Evolutionary conservation across 2,113 vertebrate genomes (phyloP).

Genomic region (Pantherophis guttatus): DNA sequence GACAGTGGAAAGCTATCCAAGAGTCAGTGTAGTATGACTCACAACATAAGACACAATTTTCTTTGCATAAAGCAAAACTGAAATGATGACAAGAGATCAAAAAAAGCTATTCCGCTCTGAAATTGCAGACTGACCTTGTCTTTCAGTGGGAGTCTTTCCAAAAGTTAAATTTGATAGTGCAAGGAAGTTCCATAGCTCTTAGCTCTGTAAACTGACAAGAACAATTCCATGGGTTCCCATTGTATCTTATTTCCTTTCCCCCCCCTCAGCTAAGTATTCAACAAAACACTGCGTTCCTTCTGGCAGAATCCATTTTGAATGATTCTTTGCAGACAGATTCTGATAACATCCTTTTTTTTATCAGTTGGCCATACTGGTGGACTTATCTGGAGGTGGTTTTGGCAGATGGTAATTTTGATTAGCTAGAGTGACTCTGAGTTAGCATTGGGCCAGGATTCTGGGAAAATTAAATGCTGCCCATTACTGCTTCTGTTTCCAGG

Average conservation of each 20-base stretch:
- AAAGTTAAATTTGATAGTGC: conserved; percentile 58
- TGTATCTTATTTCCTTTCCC: conserved; percentile 1
- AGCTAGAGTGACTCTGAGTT: background rate
- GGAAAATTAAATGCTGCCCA: background rate
- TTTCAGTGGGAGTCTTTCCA: conserved; percentile 57
- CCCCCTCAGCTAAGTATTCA: background rate
- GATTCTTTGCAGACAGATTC: background rate
- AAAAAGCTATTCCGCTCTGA: conserved; percentile 61
- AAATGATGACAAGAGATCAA: conserved; percentile 65
- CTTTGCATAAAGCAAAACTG: conserved; percentile 70
- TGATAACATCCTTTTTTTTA: background rate
- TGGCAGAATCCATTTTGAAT: background rate
- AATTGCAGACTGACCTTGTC: conserved; percentile 65
- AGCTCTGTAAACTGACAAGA: conserved; percentile 43
- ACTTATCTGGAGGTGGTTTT: background rate
- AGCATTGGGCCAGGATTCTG: background rate
- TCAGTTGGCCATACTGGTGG: too few relatives aligned
- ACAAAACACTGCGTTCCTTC: background rate
- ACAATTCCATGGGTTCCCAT: background rate
- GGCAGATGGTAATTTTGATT: background rate
- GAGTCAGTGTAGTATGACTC: conserved; percentile 72
- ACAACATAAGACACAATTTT: conserved; percentile 66
- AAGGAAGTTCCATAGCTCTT: conserved; percentile 43
- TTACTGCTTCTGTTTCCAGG: background rate
- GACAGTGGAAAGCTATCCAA: conserved; percentile 55